These are phyloP conservation scores for Lynx canadensis DNA, from an alignment of 2,113 vertebrate species.

Conservation along the genomic window DNA sequence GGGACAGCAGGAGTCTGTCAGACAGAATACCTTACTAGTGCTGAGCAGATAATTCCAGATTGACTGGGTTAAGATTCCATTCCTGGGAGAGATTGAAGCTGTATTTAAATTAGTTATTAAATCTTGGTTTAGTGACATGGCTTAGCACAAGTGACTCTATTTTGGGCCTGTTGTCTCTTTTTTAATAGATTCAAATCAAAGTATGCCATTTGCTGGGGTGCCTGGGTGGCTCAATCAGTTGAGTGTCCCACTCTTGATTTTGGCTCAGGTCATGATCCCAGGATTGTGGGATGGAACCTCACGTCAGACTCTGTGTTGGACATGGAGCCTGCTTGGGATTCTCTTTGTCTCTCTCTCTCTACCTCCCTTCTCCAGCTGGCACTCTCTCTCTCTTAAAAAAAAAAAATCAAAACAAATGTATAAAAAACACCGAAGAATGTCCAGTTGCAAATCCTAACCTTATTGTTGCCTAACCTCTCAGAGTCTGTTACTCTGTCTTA, in stretches of 20 bases:
- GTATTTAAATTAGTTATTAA: not conserved
- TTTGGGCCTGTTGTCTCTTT: not conserved
- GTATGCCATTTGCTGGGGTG: too few species aligned
- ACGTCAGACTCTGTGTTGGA: too few species aligned
- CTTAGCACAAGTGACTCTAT: not conserved
- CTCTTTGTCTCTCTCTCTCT: too few species aligned
- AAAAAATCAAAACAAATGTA: too few species aligned
- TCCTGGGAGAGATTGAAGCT: not conserved
- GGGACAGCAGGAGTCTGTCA: not conserved
- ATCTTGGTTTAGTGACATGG: not conserved
- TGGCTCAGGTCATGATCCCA: too few species aligned
- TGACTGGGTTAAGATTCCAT: not conserved
- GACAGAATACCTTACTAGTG: not conserved
- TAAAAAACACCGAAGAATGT: not conserved
- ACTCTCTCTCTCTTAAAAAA: too few species aligned
- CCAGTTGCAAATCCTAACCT: not conserved
- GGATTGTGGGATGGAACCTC: too few species aligned
- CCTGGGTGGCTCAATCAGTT: too few species aligned
- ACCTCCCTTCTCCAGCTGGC: too few species aligned
- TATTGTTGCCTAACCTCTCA: not conserved
- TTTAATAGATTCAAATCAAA: not conserved
- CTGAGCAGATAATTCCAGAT: not conserved
- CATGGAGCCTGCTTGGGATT: too few species aligned
- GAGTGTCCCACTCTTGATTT: too few species aligned
- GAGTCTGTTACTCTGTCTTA: not conserved